Conservation (phyloP, 2,797 vertebrate genomes). For the Peromyscus nudipes region DNA sequence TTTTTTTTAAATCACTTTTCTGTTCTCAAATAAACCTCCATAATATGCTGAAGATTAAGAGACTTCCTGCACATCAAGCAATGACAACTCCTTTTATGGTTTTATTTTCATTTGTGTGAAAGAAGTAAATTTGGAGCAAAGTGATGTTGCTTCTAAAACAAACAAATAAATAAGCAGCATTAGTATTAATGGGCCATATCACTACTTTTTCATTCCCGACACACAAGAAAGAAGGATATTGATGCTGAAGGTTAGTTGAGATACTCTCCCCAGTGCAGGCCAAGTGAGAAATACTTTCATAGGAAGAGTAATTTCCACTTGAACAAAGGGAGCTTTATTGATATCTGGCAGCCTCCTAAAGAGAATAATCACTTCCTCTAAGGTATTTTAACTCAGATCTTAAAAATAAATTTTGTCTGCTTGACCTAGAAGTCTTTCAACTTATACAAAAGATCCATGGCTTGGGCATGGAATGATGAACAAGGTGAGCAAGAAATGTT, state of each 20-base stretch:
- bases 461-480: constrained; percentile 8
- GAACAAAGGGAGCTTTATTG: constrained; percentile 87
- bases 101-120: constrained; percentile 86
- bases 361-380: constrained; percentile 78
- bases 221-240: constrained; percentile 95
- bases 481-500: constrained; percentile 26
- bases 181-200: constrained; percentile 86
- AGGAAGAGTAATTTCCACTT: constrained; percentile 87
- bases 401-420: constrained; percentile 48
- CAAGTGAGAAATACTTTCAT: constrained; percentile 86
- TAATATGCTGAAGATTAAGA: constrained; percentile 80
- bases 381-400: constrained; percentile 56
- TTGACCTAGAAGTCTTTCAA: constrained; percentile 35
- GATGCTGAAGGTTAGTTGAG: constrained; percentile 90
- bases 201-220: constrained; percentile 93
- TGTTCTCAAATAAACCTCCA: constrained; percentile 76
- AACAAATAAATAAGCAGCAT: constrained; percentile 82
- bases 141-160: constrained; percentile 88
- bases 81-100: constrained; percentile 72
- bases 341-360: constrained; percentile 77
- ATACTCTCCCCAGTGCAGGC: constrained; percentile 83
- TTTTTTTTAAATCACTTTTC: constrained; percentile 74
- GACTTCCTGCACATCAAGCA: constrained; percentile 64
- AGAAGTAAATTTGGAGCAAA: constrained; percentile 87
- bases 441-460: not conserved